Base-by-base conservation (phyloP, 2,113 vertebrate genomes). In the Vicugna pacos region DNA sequence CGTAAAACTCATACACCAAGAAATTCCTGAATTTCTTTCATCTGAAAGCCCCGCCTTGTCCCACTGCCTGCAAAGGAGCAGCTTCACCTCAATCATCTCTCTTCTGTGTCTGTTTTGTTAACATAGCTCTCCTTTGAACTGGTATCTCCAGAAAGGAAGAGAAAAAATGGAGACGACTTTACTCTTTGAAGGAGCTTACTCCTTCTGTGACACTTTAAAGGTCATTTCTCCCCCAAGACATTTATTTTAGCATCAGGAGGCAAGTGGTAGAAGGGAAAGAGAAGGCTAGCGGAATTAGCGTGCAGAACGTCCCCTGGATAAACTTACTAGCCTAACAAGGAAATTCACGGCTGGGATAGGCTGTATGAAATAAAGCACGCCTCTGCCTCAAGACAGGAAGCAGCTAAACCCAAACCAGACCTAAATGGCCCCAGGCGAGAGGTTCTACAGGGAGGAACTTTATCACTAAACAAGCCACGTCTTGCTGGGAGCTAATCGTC, bases 381-480 rank as follows among this genome's bases (percentile, higher is more conserved):
- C 20, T 50, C 75, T 81, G 95, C 73, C 52, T 48, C 52, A 20
- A 75, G 52, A 79, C 42, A 67, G 32, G 26, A 24, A 75, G 70
- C 19, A 46, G 75, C 10, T 30, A 62, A 46, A 38, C 35, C 32
- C 32, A 67, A 54, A 46, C 32, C 16, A 56, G 30, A 91, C 32
- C 50, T 30, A 50, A 48, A 73, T 46, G n/a, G 91, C 54, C 6
- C 24, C 81, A 76, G 26, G 26, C 48, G 58, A 97, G 69, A 58
- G 2, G 8, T 85, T 84, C 86, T 65, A 48, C 69, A 76, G 65
- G 48, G 19, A 95, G 75, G 77, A 83, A 62, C 65, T 52, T 60
- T 75, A 70, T 92, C 77, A 69, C 17, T 52, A 38, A 91, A 73
- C 16, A 89, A 94, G 75, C 46, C 60, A 83, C 83, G 52, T 92